Conservation (phyloP, 2,888 invertebrate genomes). For the Bugulina stolonifera region DNA sequence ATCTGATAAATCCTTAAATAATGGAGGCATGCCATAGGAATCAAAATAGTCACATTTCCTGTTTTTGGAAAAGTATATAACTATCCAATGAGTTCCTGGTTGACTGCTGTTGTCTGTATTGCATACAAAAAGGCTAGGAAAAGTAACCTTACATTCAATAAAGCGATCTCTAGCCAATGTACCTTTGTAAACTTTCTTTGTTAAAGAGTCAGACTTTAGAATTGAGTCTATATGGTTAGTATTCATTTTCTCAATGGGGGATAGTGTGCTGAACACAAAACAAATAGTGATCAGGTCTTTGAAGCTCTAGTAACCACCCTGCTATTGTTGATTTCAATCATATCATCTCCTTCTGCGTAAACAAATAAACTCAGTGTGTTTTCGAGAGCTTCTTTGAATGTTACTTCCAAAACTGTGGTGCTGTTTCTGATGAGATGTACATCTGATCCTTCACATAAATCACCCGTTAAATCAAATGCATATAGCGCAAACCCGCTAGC, state of each 20-base stretch:
- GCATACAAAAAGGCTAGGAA: neutral
- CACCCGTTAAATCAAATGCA: neutral
- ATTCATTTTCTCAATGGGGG: no score
- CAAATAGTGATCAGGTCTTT: neutral
- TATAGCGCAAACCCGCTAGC: neutral
- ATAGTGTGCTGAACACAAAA: no score
- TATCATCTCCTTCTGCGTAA: neutral
- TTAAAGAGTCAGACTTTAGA: neutral
- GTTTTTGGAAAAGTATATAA: neutral
- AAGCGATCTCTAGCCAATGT: neutral
- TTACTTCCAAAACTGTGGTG: neutral
- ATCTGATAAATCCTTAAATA: neutral
- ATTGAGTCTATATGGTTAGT: neutral
- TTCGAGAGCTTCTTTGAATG: neutral
- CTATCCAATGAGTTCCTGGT: slow-evolving; percentile 1
- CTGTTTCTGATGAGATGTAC: neutral
- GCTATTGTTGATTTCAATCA: neutral
- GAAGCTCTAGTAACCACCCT: neutral
- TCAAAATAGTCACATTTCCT: neutral
- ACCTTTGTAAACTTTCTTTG: neutral
- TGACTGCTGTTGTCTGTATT: neutral
- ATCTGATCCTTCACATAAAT: neutral
- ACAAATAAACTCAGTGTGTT: neutral
- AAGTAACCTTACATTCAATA: neutral
- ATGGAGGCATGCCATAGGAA: neutral